Conservation (phyloP, 1,140 invertebrate species). For the Drosophila pallidifrons region DNA sequence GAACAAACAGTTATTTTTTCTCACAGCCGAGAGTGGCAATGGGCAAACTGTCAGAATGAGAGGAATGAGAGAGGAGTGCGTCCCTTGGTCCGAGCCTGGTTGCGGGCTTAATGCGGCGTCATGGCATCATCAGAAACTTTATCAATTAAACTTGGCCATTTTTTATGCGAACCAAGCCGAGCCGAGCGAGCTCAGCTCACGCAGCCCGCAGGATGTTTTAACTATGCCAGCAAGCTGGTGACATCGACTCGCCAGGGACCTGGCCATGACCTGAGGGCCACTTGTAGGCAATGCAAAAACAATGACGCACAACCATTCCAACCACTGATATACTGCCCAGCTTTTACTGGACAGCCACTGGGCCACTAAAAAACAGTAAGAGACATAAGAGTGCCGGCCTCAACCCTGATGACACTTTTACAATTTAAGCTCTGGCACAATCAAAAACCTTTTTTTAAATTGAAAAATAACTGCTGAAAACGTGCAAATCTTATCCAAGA, state of each 20-base stretch:
- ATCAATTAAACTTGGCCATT: constrained; percentile 80
- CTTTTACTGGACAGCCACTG: neutral
- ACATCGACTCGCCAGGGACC: constrained; percentile 25
- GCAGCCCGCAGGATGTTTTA: constrained; percentile 62
- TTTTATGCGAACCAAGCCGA: constrained; percentile 47
- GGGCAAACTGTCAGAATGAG: neutral
- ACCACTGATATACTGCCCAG: constrained; percentile 8
- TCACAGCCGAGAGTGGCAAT: neutral
- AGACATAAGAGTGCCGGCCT: neutral
- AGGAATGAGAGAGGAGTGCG: constrained; percentile 5
- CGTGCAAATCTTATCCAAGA: too few species aligned
- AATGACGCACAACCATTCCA: constrained; percentile 13
- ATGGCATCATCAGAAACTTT: constrained; percentile 77
- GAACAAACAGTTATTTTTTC: constrained; percentile 77
- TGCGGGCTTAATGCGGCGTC: constrained; percentile 76
- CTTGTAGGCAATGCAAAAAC: constrained; percentile 46
- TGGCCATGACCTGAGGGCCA: constrained; percentile 27
- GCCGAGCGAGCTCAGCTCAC: constrained; percentile 41
- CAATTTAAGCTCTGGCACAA: constrained; percentile 8
- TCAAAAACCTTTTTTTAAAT: neutral
- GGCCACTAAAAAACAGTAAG: neutral
- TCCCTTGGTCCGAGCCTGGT: constrained; percentile 39
- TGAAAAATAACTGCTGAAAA: neutral
- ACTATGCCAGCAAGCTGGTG: constrained; percentile 50
- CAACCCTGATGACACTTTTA: constrained; percentile 20